These are phyloP conservation scores for Blastobasis lacticolella DNA, from an alignment of 2,888 invertebrate genomes.

Conservation along the genomic window DNA sequence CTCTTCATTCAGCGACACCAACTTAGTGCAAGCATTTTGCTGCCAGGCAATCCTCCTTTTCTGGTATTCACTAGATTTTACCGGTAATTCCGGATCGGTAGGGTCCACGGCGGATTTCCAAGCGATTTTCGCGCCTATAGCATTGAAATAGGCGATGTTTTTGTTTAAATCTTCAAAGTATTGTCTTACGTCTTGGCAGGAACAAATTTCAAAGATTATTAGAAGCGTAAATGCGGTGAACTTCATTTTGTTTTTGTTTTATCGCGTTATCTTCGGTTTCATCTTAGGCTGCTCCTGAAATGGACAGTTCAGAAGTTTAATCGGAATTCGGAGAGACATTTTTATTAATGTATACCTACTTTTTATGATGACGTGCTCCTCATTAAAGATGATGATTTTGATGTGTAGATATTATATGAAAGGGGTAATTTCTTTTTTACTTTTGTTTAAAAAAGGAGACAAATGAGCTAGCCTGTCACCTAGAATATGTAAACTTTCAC, in stretches of 20 bases:
- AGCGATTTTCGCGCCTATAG: conserved; percentile 43
- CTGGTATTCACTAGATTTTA: conserved; percentile 34
- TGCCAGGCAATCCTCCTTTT: conserved; percentile 43
- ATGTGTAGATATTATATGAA: no score
- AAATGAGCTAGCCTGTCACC: no score
- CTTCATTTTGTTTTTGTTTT: neutral
- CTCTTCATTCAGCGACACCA: conserved; percentile 27
- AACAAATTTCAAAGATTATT: no score
- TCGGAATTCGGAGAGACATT: no score
- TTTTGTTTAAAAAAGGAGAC: no score
- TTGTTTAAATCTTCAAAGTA: conserved; percentile 45
- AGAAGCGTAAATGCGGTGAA: neutral
- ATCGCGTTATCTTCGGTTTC: neutral
- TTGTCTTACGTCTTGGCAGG: conserved; percentile 22
- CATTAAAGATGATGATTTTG: no score
- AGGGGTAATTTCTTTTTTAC: no score
- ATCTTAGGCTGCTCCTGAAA: neutral
- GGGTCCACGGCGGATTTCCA: conserved; percentile 54
- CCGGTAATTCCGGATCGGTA: conserved; percentile 28
- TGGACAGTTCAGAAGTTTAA: neutral
- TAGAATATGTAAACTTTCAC: no score
- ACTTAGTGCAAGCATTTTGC: conserved; percentile 30
- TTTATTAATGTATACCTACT: no score
- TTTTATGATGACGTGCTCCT: no score
- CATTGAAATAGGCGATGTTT: conserved; percentile 38